Base-by-base conservation (phyloP, 2,797 vertebrate species). In the Cyprinodon diabolis region DNA sequence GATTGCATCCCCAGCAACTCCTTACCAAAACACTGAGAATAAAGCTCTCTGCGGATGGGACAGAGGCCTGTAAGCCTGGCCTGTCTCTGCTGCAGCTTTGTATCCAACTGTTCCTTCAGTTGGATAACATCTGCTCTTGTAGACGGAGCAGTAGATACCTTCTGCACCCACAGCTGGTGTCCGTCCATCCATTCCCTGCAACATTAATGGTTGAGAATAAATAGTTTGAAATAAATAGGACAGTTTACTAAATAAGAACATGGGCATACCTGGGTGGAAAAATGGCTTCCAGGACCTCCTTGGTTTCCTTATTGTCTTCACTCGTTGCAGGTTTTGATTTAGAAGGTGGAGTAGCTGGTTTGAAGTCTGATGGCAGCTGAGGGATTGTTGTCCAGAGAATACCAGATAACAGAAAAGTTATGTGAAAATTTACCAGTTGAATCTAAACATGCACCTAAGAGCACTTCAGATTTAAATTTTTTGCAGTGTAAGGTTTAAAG, bases 1-100 rank as follows among this genome's bases (percentile, higher is more conserved):
- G 25, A 25, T 25, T 25, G 25, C 25, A 25, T 25, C 25, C 25
- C 25, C 25, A 25, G 25, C 30, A 65, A n/a, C 25, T 79, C 25
- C 94, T 93, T 83, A 99, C 98, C 98, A 6, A 99, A 99, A 88
- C 97, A 98, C 90, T 99, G 97, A 0, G 94, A 87, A 85, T 97
- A 99, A 8, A 99, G 95, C 83, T 98, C 96, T 79, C 98, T 89
- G 82, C 98, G 97, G 17, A 98, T 93, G 0, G 96, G 96, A 69
- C 98, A 99, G 89, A 99, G 96, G 56, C 98, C 98, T 0, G 96
- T 97, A 81, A 96, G 94, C 68, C 95, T 93, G 8, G 97, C 98
- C 86, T 97, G 96, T 66, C 94, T 93, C 89, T 97, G 95, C 90
- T 94, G 95, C 79, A 99, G 90, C 90, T 94, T 96, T 66, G 88